These are phyloP conservation scores for Narcine bancroftii DNA, from an alignment of 2,113 vertebrate species.

Conservation along the genomic window DNA sequence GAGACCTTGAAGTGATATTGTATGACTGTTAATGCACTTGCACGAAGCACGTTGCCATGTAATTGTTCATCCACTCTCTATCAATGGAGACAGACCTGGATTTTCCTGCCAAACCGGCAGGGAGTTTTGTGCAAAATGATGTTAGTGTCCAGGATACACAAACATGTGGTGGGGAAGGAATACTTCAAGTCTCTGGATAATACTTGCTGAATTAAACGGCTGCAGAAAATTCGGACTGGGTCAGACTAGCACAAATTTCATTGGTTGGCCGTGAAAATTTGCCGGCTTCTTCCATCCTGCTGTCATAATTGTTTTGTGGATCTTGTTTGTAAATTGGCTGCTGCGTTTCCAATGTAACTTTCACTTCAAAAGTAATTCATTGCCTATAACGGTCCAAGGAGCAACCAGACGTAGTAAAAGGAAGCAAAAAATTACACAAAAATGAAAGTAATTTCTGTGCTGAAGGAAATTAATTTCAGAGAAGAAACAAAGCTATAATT, in stretches of 20 bases:
- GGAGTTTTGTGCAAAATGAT: not conserved
- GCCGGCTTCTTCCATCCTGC: not conserved
- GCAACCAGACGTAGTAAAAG: not conserved
- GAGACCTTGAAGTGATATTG: not conserved
- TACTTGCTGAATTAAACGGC: not conserved
- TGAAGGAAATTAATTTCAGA: not conserved
- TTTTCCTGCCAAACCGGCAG: not conserved
- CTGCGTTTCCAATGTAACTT: not conserved
- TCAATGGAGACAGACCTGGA: not conserved
- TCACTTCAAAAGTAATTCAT: not conserved
- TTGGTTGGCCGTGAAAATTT: not conserved
- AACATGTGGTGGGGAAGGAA: not conserved
- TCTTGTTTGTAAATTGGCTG: not conserved
- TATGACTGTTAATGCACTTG: not conserved
- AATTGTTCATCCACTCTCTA: not conserved
- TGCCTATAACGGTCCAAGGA: not conserved
- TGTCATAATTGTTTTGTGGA: not conserved
- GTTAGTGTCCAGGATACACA: not conserved
- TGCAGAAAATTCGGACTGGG: not conserved
- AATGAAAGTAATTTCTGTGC: not conserved
- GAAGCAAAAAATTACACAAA: not conserved
- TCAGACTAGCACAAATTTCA: not conserved
- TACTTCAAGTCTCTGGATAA: no score
- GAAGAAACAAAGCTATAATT: not conserved
- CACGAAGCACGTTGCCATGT: not conserved